Percentiles rank a stretch among this genome's conserved stretches.
These are phyloP conservation scores for Xenops minutus DNA, from an alignment of 2,797 vertebrate species.

Conservation along the genomic window DNA sequence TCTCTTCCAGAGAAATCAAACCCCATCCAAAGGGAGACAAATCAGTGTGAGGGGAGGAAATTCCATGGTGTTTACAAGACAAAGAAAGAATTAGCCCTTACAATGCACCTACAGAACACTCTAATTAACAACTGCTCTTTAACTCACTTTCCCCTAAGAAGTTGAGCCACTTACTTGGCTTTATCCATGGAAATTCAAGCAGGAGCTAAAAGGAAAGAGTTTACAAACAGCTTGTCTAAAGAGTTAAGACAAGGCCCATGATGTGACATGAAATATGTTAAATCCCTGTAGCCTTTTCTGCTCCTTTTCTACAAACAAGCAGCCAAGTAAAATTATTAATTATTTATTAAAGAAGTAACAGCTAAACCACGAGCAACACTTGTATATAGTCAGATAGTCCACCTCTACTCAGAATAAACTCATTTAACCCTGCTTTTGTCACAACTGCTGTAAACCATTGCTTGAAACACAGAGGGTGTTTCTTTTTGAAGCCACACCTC, in stretches of 20 bases:
- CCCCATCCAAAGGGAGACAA: neutral
- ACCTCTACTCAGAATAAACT: neutral
- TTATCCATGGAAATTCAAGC: neutral
- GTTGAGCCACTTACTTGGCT: neutral
- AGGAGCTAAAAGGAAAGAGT: neutral
- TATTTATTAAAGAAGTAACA: neutral
- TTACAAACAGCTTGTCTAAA: neutral
- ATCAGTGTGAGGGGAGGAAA: neutral
- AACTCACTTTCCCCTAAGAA: neutral
- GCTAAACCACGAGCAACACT: neutral
- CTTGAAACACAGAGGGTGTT: rapidly evolving
- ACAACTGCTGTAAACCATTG: neutral
- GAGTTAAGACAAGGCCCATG: neutral
- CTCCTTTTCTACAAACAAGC: neutral
- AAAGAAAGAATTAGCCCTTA: neutral
- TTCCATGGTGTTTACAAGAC: neutral
- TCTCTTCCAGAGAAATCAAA: neutral
- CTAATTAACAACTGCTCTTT: neutral
- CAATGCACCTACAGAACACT: neutral
- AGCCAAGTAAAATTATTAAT: too few species aligned
- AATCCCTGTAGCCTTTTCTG: neutral
- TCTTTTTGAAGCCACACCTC: neutral
- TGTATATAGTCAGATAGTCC: rapidly evolving
- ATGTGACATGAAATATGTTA: rapidly evolving
- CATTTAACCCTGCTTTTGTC: rapidly evolving